phyloP scores from a whole-genome alignment of 1,140 invertebrate genomes.

The Luehdorfia chinensis region DNA sequence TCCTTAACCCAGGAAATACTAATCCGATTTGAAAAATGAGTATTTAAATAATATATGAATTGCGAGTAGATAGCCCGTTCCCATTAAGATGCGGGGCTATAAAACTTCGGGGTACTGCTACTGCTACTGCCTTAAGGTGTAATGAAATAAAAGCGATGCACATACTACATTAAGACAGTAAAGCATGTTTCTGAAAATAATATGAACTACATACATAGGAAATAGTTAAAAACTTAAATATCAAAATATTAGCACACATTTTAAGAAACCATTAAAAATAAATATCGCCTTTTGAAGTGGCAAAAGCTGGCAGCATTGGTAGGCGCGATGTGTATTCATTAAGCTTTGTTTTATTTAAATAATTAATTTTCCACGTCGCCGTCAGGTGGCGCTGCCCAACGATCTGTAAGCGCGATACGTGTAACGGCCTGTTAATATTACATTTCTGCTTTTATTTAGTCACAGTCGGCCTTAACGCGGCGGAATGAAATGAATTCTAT shows the following conservation, averaged over 20 bases:
- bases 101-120: too few relatives aligned
- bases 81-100: too few relatives aligned
- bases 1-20: too few relatives aligned
- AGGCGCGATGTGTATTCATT: slow-evolving; percentile 18
- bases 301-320: not conserved
- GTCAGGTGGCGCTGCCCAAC: slow-evolving; percentile 49
- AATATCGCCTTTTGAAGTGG: slow-evolving; percentile 3
- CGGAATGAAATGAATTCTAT: slow-evolving; percentile 4
- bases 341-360: slow-evolving; percentile 33
- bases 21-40: too few relatives aligned
- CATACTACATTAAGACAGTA: too few relatives aligned
- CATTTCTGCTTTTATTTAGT: slow-evolving; percentile 39
- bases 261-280: slow-evolving; percentile 6
- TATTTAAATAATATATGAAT: too few relatives aligned
- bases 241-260: slow-evolving; percentile 3
- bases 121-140: too few relatives aligned
- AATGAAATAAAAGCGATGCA: too few relatives aligned
- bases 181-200: too few relatives aligned
- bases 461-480: slow-evolving; percentile 26
- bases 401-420: slow-evolving; percentile 40
- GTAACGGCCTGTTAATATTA: slow-evolving; percentile 50
- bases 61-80: too few relatives aligned
- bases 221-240: too few relatives aligned
- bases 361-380: slow-evolving; percentile 51
- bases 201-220: too few relatives aligned